Base-by-base conservation (phyloP, 2,797 vertebrate genomes). In the Ctenochaetus hawaiiensis region DNA sequence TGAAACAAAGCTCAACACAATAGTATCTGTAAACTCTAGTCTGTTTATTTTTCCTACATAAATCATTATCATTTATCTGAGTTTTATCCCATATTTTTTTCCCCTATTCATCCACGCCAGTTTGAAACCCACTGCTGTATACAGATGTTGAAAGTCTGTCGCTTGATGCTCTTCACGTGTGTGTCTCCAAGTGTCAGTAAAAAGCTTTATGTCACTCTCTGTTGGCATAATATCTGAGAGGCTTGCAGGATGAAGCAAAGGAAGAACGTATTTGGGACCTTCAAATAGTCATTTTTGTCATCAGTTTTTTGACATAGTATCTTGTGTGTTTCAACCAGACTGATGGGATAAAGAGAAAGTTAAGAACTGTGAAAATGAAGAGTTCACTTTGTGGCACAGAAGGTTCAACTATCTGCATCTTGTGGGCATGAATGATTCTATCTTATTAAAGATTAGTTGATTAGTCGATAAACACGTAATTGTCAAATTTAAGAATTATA, bases 171-270 rank as follows among this genome's bases (percentile, higher is more conserved):
- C 90, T 83, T 94, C 83, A 45, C 92, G 6, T 34, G 30, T 34
- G 30, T 34, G 30, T 34, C 30, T 34, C 30, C 30, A 92, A 94
- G 96, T 82, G 95, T 96, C 89, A 96, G 66, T 90, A 94, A 95
- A 94, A 94, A 94, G 93, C 93, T 87, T 90, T 93, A 78, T 96
- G 95, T 93, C 94, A 95, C 67, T 95, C 95, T 89, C 30, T 34
- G 30, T 26, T 95, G 93, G 73, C 95, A 93, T 91, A 96, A 94
- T 87, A 96, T 95, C 78, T 95, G 92, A 83, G 96, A 93, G 89
- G 94, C 94, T 83, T 95, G 94, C 53, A 96, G 93, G 89, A 96
- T 95, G 95, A 96, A 70, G 80, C 72, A 84, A 80, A 95, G 94
- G 23, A 69, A 56, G 18, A 61, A 57, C 17, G 44, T 69, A 60